Evolutionary conservation across 2,888 invertebrate species (phyloP), one percentile per base, ranked within the genome.

Genomic region (Linyphia triangularis): DNA sequence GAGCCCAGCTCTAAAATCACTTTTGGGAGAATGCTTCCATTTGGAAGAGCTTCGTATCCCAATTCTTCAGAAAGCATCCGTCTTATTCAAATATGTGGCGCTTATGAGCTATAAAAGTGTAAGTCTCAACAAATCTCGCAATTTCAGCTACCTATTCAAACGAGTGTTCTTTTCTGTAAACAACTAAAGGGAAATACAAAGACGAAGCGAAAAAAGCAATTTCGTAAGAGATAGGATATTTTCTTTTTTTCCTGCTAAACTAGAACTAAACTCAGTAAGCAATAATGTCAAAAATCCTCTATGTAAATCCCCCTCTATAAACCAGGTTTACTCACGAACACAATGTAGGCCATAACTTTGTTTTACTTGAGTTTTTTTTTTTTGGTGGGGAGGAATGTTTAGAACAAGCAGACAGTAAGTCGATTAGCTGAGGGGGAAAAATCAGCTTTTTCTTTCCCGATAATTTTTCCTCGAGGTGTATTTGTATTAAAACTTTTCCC

Each of bases 381-480:
- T 30, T 51, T 57, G 26, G 13, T 19, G 13, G 22, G 24, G 51
- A n/a, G n/a, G n/a, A n/a, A 75, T 22, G 61, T 61, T 75, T 33
- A 75, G 61, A 24, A 61, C 59, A 75, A 75, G 61, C 75, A 61
- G 26, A 75, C 37, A 75, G 43, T 75, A 75, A 75, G 75, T 75
- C 75, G 33, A 75, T 75, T 75, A 75, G 24, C 51, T 28, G 24
- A 26, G 28, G 10, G 13, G 28, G 19, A 51, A 51, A 69, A 69
- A 69, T 40, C 40, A 19, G 30, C 30, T 24, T 37, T 13, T 22
- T 24, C 24, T 69, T 69, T 24, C 30, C 22, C 40, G 37, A 24
- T 40, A 40, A 69, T 40, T 69, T 69, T 69, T 69, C 69, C 30
- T 69, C 37, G 24, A 37, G 69, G 69, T 69, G 69, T 40, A 69